Evolutionary conservation across 2,113 vertebrate species (phyloP).

Genomic region (Lichenostomus cassidix): DNA sequence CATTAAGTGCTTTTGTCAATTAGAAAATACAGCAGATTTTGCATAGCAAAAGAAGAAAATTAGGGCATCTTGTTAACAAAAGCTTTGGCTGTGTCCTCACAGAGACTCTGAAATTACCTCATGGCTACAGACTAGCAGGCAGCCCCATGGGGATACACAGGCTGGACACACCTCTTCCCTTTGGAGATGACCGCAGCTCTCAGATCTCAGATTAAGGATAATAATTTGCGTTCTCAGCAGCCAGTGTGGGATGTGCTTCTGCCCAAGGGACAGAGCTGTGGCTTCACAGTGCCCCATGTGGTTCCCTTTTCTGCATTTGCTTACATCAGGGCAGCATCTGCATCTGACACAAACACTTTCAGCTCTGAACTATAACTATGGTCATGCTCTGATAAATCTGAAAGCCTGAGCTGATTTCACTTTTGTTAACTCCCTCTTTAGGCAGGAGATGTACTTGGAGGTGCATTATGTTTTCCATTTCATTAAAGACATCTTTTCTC

Average conservation of each 20-base stretch:
- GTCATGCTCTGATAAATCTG: not conserved
- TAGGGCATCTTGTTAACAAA: not conserved
- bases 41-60: slow-evolving; percentile 29
- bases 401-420: not conserved
- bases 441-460: not conserved
- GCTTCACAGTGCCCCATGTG: not conserved
- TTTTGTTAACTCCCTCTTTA: not conserved
- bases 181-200: fast-evolving
- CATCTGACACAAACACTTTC: not conserved
- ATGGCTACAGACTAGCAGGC: not conserved
- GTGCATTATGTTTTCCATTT: not conserved
- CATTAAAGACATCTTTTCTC: not conserved
- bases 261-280: not conserved
- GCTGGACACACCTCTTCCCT: not conserved
- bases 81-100: not conserved
- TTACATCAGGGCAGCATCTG: not conserved
- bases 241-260: not conserved
- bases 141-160: not conserved
- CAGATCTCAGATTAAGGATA: too few species aligned
- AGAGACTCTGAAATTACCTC: not conserved
- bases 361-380: not conserved
- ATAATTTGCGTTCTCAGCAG: not conserved
- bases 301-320: not conserved
- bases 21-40: slow-evolving; percentile 38
- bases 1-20: slow-evolving; percentile 53